Evolutionary conservation across 2,888 invertebrate genomes (phyloP), one percentile per base, ranked within the genome.

Genomic region (Teinopalpus imperialis): DNA sequence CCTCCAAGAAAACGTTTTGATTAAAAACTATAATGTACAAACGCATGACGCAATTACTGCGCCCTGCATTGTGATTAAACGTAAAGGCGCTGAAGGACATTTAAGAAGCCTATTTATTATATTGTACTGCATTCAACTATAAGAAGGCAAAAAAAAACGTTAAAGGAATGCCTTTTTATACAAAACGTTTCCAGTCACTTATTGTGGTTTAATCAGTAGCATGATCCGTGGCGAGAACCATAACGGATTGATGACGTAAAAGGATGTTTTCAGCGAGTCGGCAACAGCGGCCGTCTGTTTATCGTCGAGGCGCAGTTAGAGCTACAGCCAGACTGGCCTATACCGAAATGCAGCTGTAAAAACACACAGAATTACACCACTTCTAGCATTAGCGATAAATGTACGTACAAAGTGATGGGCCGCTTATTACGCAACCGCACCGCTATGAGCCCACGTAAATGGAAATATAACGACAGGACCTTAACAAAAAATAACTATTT

Each of bases 231-330:
- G 73, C 61, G 61, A 66, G 66, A 77, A 66, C 80, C 79, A 78
- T 79, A 77, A 71, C 74, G 69, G 68, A 72, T 61, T 58, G 85
- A 82, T 88, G 86, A 87, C 86, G 87, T 86, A 87, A 87, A 87
- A 88, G 87, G 87, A 87, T 87, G 87, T 87, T 86, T 87, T 86
- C 85, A 82, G 78, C 85, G 71, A 69, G 73, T 72, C 78, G 74
- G 85, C 73, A 80, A 76, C 74, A 63, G 72, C 67, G 69, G 75
- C 75, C 74, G 83, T 82, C 87, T 88, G 87, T 83, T 87, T 87
- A 85, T 82, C 82, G 85, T 88, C 85, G 63, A 68, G 66, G 60
- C 71, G 54, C 79, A 81, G 81, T 80, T 77, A 80, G 71, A 81
- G 69, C 80, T 79, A 76, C 68, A 74, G 66, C 69, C 69, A 72